Base-by-base conservation (phyloP, 2,113 vertebrate genomes). In the Drymodes brunneopygia region DNA sequence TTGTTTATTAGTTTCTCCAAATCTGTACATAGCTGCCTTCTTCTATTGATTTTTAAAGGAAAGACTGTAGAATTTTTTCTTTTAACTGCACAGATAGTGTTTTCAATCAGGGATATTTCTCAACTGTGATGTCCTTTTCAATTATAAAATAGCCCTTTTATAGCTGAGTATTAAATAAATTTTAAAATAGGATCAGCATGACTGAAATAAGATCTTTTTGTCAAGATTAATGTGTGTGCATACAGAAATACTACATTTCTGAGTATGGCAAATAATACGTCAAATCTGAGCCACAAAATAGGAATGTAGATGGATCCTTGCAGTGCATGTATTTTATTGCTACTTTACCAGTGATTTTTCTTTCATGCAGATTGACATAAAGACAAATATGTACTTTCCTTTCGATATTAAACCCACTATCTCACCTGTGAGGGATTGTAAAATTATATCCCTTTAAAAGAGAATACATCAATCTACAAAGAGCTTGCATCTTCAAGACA, bases 341-440 rank as follows among this genome's bases (percentile, higher is more conserved):
- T 96, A 40, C 75, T 94, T 94, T 95, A 61, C 71, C 28, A 45
- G 92, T 90, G 94, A 97, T 95, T 96, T 95, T 93, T 96, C 95
- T 96, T 96, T 96, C 88, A 90, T 48, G 64, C 72, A 90, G 93
- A 90, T 93, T 96, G 95, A 97, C 95, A 86, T 92, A 92, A 95
- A 96, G 95, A 93, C 96, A 97, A 96, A 96, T 96, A 96, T 69
- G 82, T 95, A 88, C 93, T 96, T 96, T 95, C 88, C 65, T 93
- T 88, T 81, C 88, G 92, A 93, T 95, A 95, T 94, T 95, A 96
- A 96, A 88, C 92, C 86, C 53, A 28, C 75, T 96, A 86, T 96
- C 92, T 96, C 86, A 96, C 92, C 93, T 96, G 61, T 96, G 69
- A 96, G 83, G 61, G 70, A 96, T 67, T 96, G 90, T 95, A 84